phyloP scores from a whole-genome alignment of 2,797 vertebrate genomes.

The Parauchenoglanis ngamensis region DNA sequence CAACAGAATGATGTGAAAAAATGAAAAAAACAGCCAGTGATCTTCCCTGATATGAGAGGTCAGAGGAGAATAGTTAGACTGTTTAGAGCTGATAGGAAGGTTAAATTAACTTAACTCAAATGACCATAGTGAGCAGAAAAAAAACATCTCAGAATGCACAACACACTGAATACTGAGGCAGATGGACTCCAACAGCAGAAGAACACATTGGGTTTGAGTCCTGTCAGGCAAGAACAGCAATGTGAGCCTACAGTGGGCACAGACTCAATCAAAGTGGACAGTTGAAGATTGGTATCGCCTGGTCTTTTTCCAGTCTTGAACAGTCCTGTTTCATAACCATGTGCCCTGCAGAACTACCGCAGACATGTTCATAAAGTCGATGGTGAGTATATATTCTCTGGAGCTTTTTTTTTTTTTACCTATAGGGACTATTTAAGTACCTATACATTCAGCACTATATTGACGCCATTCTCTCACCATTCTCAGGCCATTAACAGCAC shows the following conservation, averaged over 20 bases:
- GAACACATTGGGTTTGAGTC: background rate
- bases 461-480: slow-evolving; percentile 60
- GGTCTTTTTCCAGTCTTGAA: background rate
- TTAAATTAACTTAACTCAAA: background rate
- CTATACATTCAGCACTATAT: slow-evolving; percentile 64
- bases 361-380: background rate
- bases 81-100: background rate
- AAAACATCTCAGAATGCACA: background rate
- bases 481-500: slow-evolving; percentile 61
- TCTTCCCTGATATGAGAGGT: background rate
- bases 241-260: background rate
- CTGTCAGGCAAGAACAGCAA: background rate
- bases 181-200: background rate
- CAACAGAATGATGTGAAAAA: background rate
- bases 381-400: background rate
- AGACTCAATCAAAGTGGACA: background rate
- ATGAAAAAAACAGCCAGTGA: background rate
- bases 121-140: background rate
- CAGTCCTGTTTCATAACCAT: background rate
- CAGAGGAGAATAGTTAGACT: background rate
- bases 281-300: background rate
- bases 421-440: slow-evolving; percentile 46
- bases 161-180: background rate
- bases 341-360: background rate
- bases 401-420: background rate